These are phyloP conservation scores for Misgurnus anguillicaudatus DNA, from an alignment of 2,113 vertebrate genomes.

Conservation along the genomic window DNA sequence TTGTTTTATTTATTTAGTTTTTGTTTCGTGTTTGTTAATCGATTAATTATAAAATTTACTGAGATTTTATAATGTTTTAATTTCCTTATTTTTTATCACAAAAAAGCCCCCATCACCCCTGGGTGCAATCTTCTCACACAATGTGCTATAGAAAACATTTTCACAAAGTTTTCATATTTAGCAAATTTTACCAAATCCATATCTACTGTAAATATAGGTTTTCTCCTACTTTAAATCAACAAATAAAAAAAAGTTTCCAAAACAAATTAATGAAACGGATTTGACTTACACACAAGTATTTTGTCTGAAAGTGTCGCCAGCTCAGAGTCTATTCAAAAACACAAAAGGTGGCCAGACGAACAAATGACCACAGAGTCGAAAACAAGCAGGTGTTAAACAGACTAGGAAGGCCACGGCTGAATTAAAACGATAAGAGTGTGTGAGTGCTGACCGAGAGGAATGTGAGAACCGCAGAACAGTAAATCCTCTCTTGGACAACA, in stretches of 20 bases:
- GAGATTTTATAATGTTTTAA: too few relatives aligned
- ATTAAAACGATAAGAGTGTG: neutral
- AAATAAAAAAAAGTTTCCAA: neutral
- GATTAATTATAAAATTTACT: too few relatives aligned
- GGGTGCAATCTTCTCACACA: too few relatives aligned
- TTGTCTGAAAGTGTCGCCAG: neutral
- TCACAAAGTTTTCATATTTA: too few relatives aligned
- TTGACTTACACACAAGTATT: neutral
- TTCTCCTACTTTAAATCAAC: neutral
- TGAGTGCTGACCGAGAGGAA: constrained; percentile 62
- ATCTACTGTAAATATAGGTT: too few relatives aligned
- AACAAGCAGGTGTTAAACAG: neutral
- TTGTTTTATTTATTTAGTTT: too few relatives aligned
- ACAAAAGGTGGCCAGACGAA: constrained; percentile 22
- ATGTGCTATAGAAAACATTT: too few relatives aligned
- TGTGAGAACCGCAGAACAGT: constrained; percentile 74
- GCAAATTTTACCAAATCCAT: too few relatives aligned
- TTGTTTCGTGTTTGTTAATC: too few relatives aligned
- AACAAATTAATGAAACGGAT: neutral
- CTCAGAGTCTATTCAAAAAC: neutral
- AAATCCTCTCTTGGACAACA: constrained; percentile 64
- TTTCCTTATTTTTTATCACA: too few relatives aligned
- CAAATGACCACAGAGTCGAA: neutral
- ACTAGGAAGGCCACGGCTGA: constrained; percentile 55
- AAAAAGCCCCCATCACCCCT: too few relatives aligned